Percentiles rank a stretch among this genome's conserved stretches.
Evolutionary conservation across 2,113 vertebrate species (phyloP).

Genomic region (Ochotona curzoniae): DNA sequence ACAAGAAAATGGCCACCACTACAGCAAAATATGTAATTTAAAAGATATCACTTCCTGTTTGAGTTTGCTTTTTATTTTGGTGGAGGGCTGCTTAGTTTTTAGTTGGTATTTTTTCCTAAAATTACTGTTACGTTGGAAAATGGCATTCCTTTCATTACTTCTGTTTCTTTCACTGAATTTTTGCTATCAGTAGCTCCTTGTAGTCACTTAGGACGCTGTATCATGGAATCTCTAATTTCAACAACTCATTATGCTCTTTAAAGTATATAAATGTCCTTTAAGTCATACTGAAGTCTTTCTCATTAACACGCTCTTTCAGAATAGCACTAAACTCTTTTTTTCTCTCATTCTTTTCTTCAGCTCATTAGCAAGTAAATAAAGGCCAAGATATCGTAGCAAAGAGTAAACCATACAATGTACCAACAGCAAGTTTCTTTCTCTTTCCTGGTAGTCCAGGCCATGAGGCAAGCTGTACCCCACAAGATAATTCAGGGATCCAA

Average conservation of each 20-base stretch:
- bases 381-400: background rate
- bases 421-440: background rate
- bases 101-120: background rate
- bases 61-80: constrained; percentile 65
- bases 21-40: constrained; percentile 67
- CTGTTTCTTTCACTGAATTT: background rate
- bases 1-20: constrained; percentile 70
- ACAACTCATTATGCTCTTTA: background rate
- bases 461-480: background rate
- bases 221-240: background rate
- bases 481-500: background rate
- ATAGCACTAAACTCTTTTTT: background rate
- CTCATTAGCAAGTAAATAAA: constrained; percentile 34
- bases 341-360: background rate
- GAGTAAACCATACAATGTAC: background rate
- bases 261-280: background rate
- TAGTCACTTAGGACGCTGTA: background rate
- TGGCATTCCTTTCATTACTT: background rate
- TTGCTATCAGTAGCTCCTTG: background rate
- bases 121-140: constrained; percentile 36
- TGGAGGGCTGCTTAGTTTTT: background rate
- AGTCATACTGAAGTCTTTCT: constrained; percentile 11
- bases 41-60: constrained; percentile 63
- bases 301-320: background rate
- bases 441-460: background rate